Percentiles rank a stretch among this genome's conserved stretches.
phyloP scores from a whole-genome alignment of 2,888 invertebrate genomes.

The Coronaproctus castanopsis region DNA sequence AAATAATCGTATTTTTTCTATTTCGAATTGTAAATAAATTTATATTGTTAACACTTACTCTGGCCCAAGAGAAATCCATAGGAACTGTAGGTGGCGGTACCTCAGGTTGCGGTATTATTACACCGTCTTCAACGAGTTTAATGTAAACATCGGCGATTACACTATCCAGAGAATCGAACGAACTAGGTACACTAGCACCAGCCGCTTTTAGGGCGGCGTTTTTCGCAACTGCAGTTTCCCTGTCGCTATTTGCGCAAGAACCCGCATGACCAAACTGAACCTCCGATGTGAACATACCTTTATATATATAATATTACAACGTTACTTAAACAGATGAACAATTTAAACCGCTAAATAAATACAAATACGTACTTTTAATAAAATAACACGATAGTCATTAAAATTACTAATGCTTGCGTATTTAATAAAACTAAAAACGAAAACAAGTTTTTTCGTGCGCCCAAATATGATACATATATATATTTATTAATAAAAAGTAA shows the following conservation, averaged over 20 bases:
- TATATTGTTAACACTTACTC: conserved; percentile 34
- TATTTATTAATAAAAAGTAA: too few species aligned
- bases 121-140: conserved; percentile 55
- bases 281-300: conserved; percentile 61
- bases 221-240: conserved; percentile 85
- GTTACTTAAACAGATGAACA: neutral
- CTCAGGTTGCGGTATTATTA: conserved; percentile 71
- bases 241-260: conserved; percentile 81
- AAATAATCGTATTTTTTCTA: too few species aligned
- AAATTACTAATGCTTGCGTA: too few species aligned
- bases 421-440: too few species aligned
- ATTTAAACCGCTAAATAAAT: too few species aligned
- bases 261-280: conserved; percentile 99
- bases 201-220: conserved; percentile 60
- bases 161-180: conserved; percentile 79
- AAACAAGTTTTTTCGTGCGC: too few species aligned
- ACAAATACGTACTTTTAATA: too few species aligned
- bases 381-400: too few species aligned
- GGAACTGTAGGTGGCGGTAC: conserved; percentile 97
- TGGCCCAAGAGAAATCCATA: conserved; percentile 98
- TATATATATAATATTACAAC: conserved; percentile 5
- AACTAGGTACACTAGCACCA: conserved; percentile 78
- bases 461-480: too few species aligned
- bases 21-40: too few species aligned
- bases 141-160: conserved; percentile 52